phyloP scores from a whole-genome alignment of 2,888 invertebrate genomes.

The Venusia cambrica region DNA sequence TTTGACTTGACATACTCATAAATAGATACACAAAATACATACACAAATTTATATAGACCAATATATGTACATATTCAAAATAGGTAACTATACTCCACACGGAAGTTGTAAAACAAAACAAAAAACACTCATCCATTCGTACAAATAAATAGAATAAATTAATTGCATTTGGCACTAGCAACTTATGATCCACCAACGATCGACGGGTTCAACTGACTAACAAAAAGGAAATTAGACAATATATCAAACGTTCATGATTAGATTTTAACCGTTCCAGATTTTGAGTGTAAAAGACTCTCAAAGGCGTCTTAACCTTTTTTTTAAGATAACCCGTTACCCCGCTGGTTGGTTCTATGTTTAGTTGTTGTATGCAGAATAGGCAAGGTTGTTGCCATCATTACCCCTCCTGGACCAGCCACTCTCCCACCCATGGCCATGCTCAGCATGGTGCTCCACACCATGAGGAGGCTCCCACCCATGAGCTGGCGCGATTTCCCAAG shows the following conservation, averaged over 20 bases:
- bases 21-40: constrained; percentile 23
- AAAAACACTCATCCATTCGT: constrained; percentile 37
- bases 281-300: too few relatives aligned
- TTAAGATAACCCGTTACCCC: too few relatives aligned
- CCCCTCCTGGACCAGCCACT: constrained; percentile 68
- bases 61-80: constrained; percentile 29
- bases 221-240: too few relatives aligned
- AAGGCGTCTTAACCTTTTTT: too few relatives aligned
- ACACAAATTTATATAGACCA: constrained; percentile 28
- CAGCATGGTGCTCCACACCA: constrained; percentile 46
- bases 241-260: too few relatives aligned
- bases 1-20: constrained; percentile 16
- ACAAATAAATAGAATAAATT: constrained; percentile 34
- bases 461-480: constrained; percentile 45
- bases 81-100: constrained; percentile 25
- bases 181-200: too few relatives aligned
- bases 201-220: too few relatives aligned
- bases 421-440: constrained; percentile 60
- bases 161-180: constrained; percentile 40
- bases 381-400: constrained; percentile 61
- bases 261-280: too few relatives aligned
- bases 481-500: constrained; percentile 39
- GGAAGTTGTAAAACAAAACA: constrained; percentile 35
- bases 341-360: too few relatives aligned
- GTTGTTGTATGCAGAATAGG: constrained; percentile 64